Base-by-base conservation (phyloP, 1,140 invertebrate species). In the Drosophila nikananu region DNA sequence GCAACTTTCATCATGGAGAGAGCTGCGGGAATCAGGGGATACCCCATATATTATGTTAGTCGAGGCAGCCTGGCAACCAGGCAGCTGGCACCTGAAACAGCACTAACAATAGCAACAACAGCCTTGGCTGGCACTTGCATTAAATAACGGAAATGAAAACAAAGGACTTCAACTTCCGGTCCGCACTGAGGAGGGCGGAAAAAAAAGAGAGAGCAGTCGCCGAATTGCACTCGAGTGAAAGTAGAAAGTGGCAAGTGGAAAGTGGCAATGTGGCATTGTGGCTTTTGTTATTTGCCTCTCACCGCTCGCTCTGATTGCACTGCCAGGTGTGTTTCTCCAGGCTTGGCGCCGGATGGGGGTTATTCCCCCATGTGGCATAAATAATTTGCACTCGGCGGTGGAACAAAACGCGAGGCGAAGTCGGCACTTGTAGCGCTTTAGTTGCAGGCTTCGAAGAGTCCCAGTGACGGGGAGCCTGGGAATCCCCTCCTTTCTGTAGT, bases 111-210 rank as follows among this genome's bases (percentile, higher is more conserved):
- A 57, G 65, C 68, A 86, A 71, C 63, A 77, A 71, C 75, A 64
- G 51, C 17, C 54, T 66, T 41, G 44, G 57, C 74, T 79, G 86
- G 59, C 81, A 89, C 81, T 79, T 81, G 86, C 81, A 89, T 89
- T 89, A 90, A 89, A 89, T 81, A 89, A 89, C 84, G 81, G 81
- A 90, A 90, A 89, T 90, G 81, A 89, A 90, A 89, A 89, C 84
- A 90, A 89, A 84, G 89, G 81, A 81, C 81, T 87, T 86, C 67
- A 90, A 90, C 86, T 84, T 89, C 86, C 86, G 86, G 71, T 46
- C 52, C 48, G 55, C 21, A 51, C 30, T 23, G 35, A 37, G 65
- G 21, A 17, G 23, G 17, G 27, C 6, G 42, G 32, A 63, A 21
- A 44, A 21, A 44, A 51, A 48, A 37, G 44, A 73, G 58, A 78